Base-by-base conservation (phyloP, 2,113 vertebrate genomes). In the Sterna hirundo region DNA sequence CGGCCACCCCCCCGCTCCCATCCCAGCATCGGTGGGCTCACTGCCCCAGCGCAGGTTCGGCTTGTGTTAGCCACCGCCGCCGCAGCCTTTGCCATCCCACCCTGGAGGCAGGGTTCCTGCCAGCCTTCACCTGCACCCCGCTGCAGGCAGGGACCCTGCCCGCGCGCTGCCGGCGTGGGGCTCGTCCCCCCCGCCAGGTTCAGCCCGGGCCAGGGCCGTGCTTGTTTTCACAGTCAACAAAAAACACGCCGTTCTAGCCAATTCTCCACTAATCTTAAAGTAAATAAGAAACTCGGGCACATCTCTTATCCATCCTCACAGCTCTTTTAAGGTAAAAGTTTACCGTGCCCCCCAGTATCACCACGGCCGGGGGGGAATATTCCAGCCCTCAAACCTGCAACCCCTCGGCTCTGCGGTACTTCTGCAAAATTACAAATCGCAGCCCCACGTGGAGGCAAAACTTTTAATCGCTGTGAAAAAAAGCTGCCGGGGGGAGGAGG, bases 251-350 rank as follows among this genome's bases (percentile, higher is more conserved):
- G 88, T 90, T 92, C 91, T 32, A n/a, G 91, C 93, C 93, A 92
- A 72, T 86, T 92, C 91, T 86, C 36, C 44, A 2, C 85, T 87
- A 90, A 96, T 96, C 95, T 93, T 47, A 75, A 86, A 86, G 93
- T 8, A 89, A 96, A 95, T 47, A 95, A 4, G 3, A 25, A 83
- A 44, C 69, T 23, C 0, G 30, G 90, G 61, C 80, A 85, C 65
- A 40, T 86, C 91, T 80, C 57, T 65, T 40, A 65, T 62, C 91
- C 83, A 22, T 69, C 61, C 72, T 69, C 34, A n/a, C 77, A 36
- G 66, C 79, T 54, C 54, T 85, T 84, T 82, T 40, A 38, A 92
- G 62, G 85, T 64, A 79, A 71, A 91, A 68, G 52, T 89, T 95
- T 76, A 72, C 52, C 10, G 1, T 40, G 58, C 19, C 40, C 51